phyloP scores from a whole-genome alignment of 1,140 invertebrate species.

The Ladona fulva region DNA sequence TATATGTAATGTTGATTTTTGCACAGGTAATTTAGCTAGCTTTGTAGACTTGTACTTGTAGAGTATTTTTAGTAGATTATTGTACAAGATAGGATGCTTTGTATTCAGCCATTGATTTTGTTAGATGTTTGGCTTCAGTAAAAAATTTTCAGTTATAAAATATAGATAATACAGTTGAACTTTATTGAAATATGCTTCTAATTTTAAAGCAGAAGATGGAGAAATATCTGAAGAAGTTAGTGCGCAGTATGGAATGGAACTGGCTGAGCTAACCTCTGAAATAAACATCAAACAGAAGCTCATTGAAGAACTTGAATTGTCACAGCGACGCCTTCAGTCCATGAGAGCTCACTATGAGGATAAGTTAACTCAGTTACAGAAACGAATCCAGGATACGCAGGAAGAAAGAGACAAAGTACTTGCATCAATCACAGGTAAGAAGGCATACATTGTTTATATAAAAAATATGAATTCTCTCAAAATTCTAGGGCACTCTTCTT shows the following conservation, averaged over 20 bases:
- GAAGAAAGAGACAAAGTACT: slow-evolving; percentile 88
- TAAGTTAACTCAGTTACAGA: slow-evolving; percentile 79
- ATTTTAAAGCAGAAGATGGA: slow-evolving; percentile 16
- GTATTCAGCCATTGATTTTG: too few species aligned
- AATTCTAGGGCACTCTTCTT: too few species aligned
- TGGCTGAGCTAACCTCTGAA: slow-evolving; percentile 77
- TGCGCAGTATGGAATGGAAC: slow-evolving; percentile 48
- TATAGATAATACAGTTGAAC: too few species aligned
- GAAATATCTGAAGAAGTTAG: not conserved
- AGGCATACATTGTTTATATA: too few species aligned
- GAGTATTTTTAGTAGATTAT: too few species aligned
- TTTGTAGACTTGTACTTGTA: too few species aligned
- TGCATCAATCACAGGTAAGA: slow-evolving; percentile 45
- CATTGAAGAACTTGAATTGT: slow-evolving; percentile 86
- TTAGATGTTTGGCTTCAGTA: too few species aligned
- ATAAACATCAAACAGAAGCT: slow-evolving; percentile 87
- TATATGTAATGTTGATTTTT: too few species aligned
- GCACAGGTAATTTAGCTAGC: too few species aligned
- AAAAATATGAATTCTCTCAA: too few species aligned
- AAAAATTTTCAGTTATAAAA: too few species aligned
- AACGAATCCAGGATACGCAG: slow-evolving; percentile 80
- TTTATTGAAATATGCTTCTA: not conserved
- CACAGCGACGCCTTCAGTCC: slow-evolving; percentile 69
- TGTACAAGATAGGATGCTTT: too few species aligned
- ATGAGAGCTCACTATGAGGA: slow-evolving; percentile 91